These are phyloP conservation scores for Oncorhynchus mykiss DNA, from an alignment of 2,113 vertebrate genomes.

Conservation along the genomic window DNA sequence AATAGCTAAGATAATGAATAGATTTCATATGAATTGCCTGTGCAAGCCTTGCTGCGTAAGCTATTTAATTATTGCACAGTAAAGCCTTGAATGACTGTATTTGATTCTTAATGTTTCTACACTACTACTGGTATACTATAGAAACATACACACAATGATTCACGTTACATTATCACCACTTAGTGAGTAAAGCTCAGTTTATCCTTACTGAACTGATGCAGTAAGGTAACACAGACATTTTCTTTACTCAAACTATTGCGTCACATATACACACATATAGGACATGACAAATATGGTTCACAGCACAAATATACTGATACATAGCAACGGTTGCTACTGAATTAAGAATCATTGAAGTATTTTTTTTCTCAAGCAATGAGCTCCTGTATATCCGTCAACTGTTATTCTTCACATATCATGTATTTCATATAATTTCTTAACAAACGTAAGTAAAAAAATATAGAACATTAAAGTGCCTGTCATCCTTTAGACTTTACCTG, in stretches of 20 bases:
- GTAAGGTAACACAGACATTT: not conserved
- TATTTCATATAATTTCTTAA: not conserved
- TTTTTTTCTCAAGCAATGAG: not conserved
- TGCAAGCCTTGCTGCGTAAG: conserved; percentile 32
- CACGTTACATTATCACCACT: not conserved
- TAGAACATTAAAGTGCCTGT: conserved; percentile 9
- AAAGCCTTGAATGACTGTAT: not conserved
- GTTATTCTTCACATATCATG: not conserved
- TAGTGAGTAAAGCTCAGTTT: not conserved
- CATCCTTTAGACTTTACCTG: not conserved
- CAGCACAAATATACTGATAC: not conserved
- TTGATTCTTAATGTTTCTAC: not conserved
- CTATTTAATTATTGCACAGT: conserved; percentile 49
- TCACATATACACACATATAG: not conserved
- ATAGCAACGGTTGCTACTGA: not conserved
- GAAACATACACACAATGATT: not conserved
- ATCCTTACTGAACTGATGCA: too few species aligned
- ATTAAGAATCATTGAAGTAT: not conserved
- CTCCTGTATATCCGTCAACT: not conserved
- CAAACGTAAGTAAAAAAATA: not conserved
- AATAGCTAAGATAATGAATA: conserved; percentile 18
- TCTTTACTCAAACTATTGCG: conserved; percentile 46
- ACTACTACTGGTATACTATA: not conserved
- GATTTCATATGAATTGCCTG: conserved; percentile 41
- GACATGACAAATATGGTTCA: not conserved